Evolutionary conservation across 2,797 vertebrate genomes (phyloP).

Genomic region (Anisognathus igniventris): DNA sequence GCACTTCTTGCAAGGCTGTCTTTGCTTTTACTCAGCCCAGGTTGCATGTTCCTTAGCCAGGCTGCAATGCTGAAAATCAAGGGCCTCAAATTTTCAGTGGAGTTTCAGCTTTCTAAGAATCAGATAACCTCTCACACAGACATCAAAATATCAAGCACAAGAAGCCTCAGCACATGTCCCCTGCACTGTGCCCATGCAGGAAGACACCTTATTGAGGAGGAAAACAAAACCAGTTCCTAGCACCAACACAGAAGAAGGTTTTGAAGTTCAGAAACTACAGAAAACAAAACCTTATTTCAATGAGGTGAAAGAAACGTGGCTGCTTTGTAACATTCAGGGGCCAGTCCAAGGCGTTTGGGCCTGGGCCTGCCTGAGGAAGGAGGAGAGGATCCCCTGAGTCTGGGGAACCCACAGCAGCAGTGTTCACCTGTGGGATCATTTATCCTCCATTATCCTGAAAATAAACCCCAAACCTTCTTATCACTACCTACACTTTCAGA

Average conservation of each 20-base stretch:
- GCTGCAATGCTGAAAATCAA: neutral
- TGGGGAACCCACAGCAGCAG: neutral
- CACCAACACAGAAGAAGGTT: neutral
- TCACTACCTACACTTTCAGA: neutral
- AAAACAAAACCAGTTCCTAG: neutral
- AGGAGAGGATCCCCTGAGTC: accelerated
- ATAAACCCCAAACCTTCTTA: neutral
- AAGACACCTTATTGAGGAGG: neutral
- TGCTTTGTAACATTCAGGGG: neutral
- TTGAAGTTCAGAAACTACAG: neutral
- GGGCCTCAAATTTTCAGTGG: neutral
- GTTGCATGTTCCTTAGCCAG: neutral
- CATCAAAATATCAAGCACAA: neutral
- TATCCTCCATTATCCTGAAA: neutral
- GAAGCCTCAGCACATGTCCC: neutral
- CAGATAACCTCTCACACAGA: accelerated
- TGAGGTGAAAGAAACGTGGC: neutral
- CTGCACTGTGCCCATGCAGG: neutral
- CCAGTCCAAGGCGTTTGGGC: neutral
- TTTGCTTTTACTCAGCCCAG: neutral
- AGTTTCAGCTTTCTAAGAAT: neutral
- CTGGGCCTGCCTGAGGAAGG: neutral
- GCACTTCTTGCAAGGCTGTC: neutral
- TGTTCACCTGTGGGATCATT: neutral
- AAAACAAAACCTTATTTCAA: neutral